phyloP scores from a whole-genome alignment of 1,140 invertebrate genomes.

The Platorchestia sp. region DNA sequence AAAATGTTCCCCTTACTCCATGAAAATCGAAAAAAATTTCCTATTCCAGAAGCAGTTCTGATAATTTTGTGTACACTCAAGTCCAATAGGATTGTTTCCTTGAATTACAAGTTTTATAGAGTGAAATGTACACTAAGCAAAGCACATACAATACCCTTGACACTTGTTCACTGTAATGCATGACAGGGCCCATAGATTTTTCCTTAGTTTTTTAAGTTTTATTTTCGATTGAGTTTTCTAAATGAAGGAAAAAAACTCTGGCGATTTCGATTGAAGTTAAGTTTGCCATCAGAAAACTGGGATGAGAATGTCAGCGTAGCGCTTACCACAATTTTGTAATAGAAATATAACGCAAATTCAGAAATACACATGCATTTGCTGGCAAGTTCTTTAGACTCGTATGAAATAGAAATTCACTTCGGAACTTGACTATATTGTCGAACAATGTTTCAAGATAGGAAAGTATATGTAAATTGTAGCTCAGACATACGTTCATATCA shows the following conservation, averaged over 20 bases:
- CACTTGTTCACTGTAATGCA: background rate
- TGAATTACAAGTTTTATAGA: background rate
- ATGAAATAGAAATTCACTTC: background rate
- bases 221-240: background rate
- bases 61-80: background rate
- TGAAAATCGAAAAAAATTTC: background rate
- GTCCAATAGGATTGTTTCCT: background rate
- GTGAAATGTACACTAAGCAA: background rate
- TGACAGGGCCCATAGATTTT: too few species aligned
- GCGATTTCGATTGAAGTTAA: background rate
- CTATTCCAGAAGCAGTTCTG: background rate
- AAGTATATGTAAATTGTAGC: background rate
- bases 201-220: background rate
- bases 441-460: background rate
- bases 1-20: background rate
- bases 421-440: background rate
- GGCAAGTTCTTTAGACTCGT: background rate
- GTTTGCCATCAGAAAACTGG: too few species aligned
- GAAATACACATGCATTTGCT: background rate
- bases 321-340: background rate
- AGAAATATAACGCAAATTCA: background rate
- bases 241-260: background rate
- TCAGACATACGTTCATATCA: background rate
- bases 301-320: background rate
- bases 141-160: background rate